These are phyloP conservation scores for Bugulina stolonifera DNA, from an alignment of 2,888 invertebrate genomes.

Conservation along the genomic window DNA sequence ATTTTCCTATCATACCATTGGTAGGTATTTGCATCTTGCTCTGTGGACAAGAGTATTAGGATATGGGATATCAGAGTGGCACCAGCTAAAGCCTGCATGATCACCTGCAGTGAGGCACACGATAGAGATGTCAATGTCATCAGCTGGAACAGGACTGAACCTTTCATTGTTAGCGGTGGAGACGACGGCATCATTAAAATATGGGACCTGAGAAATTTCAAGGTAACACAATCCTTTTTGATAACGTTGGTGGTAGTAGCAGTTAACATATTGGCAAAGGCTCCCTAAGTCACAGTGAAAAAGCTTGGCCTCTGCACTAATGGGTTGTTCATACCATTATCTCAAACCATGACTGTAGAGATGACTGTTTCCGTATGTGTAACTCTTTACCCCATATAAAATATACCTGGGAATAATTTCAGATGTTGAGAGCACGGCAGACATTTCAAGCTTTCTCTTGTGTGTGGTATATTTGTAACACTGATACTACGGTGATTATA, in stretches of 20 bases:
- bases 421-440: neutral
- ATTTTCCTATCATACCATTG: slow-evolving; percentile 19
- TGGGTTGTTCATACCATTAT: neutral
- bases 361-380: too few relatives aligned
- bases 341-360: too few relatives aligned
- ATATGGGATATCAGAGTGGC: slow-evolving; percentile 90
- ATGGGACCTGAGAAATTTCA: slow-evolving; percentile 76
- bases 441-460: neutral
- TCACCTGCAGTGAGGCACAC: slow-evolving; percentile 79
- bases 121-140: slow-evolving; percentile 92
- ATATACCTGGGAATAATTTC: too few relatives aligned
- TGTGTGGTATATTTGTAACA: neutral
- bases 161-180: slow-evolving; percentile 83
- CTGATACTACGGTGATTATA: slow-evolving; percentile 17
- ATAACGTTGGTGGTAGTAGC: too few relatives aligned
- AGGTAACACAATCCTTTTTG: too few relatives aligned
- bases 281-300: too few relatives aligned
- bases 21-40: slow-evolving; percentile 57
- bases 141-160: slow-evolving; percentile 85
- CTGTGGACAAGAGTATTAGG: slow-evolving; percentile 63
- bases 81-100: slow-evolving; percentile 83
- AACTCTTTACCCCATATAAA: too few relatives aligned
- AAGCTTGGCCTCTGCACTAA: too few relatives aligned
- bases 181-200: slow-evolving; percentile 90
- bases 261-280: too few relatives aligned